Evolutionary conservation across 2,888 invertebrate species (phyloP).

Genomic region (Nysson spinosus): DNA sequence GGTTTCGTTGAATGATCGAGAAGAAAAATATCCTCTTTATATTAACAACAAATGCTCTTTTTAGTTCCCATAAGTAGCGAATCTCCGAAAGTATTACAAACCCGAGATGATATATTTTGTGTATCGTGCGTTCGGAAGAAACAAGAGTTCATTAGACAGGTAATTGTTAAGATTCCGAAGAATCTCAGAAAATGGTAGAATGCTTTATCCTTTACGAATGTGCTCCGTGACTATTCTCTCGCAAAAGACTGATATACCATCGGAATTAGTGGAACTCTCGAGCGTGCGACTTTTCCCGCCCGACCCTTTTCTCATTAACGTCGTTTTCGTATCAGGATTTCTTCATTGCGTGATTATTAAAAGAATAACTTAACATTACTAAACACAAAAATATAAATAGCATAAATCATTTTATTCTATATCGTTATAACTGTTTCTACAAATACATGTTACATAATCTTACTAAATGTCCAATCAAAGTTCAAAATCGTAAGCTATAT

Average conservation of each 20-base stretch:
- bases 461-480: constrained; percentile 70
- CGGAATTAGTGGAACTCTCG: constrained; percentile 61
- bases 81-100: constrained; percentile 12
- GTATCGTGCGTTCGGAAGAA: constrained; percentile 48
- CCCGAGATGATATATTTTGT: constrained; percentile 14
- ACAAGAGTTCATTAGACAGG: constrained; percentile 5
- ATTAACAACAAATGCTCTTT: background rate
- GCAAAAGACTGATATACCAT: constrained; percentile 26
- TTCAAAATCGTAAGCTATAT: constrained; percentile 67
- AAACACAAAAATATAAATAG: constrained; percentile 54
- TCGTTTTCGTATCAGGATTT: no score
- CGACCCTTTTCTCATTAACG: no score
- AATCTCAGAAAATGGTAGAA: background rate
- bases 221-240: constrained; percentile 12
- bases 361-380: constrained; percentile 44
- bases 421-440: constrained; percentile 70
- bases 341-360: constrained; percentile 62
- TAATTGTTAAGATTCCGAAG: constrained; percentile 1
- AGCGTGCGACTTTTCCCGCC: constrained; percentile 62
- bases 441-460: constrained; percentile 68
- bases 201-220: constrained; percentile 5
- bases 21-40: constrained; percentile 17
- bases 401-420: constrained; percentile 66
- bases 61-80: background rate
- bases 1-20: no score